Percentiles rank a stretch among this genome's conserved stretches.
Conservation (phyloP, 2,888 invertebrate species). For the Julus scandinavius region DNA sequence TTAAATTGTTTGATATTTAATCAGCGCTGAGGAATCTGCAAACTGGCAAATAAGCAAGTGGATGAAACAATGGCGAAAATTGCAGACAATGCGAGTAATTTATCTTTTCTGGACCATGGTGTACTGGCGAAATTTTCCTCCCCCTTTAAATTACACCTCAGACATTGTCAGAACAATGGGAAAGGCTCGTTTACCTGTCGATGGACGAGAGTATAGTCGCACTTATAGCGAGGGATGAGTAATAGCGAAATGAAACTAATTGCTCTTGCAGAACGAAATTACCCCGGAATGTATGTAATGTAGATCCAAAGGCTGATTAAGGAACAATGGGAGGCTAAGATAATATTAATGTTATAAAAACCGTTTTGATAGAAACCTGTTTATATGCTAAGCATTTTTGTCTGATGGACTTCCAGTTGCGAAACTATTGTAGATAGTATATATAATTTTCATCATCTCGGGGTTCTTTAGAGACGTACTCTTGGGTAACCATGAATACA, state of each 20-base stretch:
- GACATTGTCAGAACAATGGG: not conserved
- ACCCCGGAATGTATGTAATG: not conserved
- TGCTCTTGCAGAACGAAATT: not conserved
- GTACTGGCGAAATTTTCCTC: not conserved
- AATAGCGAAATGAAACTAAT: not conserved
- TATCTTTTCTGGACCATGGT: conserved; percentile 23
- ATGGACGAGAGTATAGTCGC: not conserved
- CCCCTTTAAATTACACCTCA: not conserved
- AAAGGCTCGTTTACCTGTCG: not conserved
- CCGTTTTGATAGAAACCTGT: not conserved
- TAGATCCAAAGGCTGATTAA: not conserved
- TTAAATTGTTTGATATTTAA: conserved; percentile 37
- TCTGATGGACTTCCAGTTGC: not conserved
- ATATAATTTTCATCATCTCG: too few species aligned
- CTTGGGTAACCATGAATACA: not conserved
- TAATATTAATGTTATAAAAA: too few species aligned
- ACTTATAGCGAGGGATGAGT: not conserved
- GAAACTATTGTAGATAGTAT: not conserved
- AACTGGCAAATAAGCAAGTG: not conserved
- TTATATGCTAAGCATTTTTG: not conserved
- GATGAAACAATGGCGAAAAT: not conserved
- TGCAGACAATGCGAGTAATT: not conserved
- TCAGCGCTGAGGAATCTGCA: conserved; percentile 17
- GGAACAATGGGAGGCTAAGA: not conserved
- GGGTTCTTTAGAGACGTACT: too few species aligned